phyloP scores from a whole-genome alignment of 2,888 invertebrate genomes.

The Cephus rjabovi region DNA sequence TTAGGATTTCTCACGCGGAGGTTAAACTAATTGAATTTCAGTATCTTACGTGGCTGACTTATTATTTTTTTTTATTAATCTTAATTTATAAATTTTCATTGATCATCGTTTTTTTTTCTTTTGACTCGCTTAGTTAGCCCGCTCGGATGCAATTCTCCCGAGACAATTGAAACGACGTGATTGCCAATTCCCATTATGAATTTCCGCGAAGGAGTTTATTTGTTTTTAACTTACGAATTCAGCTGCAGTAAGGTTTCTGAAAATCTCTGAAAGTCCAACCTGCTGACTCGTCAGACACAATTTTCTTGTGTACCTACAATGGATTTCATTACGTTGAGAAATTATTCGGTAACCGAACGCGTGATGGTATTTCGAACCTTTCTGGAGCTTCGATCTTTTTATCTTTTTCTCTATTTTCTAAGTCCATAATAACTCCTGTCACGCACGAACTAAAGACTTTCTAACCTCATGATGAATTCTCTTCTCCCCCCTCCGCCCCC shows the following conservation, averaged over 20 bases:
- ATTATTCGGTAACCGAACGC: constrained; percentile 6
- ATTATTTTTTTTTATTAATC: background rate
- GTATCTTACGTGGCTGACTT: background rate
- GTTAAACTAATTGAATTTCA: background rate
- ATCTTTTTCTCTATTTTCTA: constrained; percentile 15
- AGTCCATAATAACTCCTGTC: constrained; percentile 32
- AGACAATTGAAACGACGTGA: background rate
- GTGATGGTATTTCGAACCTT: constrained; percentile 23
- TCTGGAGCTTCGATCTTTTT: constrained; percentile 21
- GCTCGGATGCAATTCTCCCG: background rate
- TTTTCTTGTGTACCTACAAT: background rate
- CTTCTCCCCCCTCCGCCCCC: constrained; percentile 27
- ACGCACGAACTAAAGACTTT: constrained; percentile 35
- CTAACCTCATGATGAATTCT: constrained; percentile 26
- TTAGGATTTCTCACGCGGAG: background rate
- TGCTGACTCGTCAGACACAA: background rate
- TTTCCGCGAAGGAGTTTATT: background rate
- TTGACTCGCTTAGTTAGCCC: background rate
- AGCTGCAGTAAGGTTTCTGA: background rate
- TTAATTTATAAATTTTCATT: background rate
- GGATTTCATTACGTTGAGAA: background rate
- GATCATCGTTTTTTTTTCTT: background rate
- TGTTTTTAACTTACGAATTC: background rate
- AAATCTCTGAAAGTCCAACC: background rate
- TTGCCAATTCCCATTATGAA: background rate